These are phyloP conservation scores for Pogonophryne albipinna DNA, from an alignment of 2,797 vertebrate species.

Conservation along the genomic window DNA sequence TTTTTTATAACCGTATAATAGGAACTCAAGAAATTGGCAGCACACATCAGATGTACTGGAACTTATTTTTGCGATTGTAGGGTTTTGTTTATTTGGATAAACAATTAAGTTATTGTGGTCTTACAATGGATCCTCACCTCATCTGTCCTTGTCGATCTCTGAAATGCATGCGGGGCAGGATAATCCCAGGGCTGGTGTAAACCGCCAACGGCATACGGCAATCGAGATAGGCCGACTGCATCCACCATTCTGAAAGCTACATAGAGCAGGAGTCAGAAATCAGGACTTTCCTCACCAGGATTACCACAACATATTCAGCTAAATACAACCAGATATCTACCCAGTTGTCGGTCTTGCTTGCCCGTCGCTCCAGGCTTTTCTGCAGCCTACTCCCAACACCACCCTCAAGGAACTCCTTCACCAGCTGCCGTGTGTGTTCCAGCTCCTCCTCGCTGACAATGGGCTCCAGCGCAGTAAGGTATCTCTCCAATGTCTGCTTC, in stretches of 20 bases:
- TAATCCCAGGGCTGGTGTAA: constrained; percentile 93
- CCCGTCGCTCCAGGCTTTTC: constrained; percentile 92
- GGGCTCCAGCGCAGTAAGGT: constrained; percentile 90
- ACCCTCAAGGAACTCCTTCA: constrained; percentile 90
- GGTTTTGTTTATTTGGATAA: neutral
- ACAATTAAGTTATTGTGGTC: neutral
- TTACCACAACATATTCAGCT: constrained; percentile 1
- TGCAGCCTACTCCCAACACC: constrained; percentile 95
- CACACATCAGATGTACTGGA: neutral
- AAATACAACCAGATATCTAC: constrained; percentile 76
- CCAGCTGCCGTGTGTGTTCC: constrained; percentile 87
- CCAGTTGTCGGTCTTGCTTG: constrained; percentile 95
- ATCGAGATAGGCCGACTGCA: constrained; percentile 95
- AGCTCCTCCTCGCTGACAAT: constrained; percentile 93
- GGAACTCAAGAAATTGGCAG: neutral
- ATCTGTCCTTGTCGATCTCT: constrained; percentile 96
- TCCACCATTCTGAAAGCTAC: constrained; percentile 97
- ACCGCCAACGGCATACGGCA: constrained; percentile 95
- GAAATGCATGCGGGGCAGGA: constrained; percentile 95
- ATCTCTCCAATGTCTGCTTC: constrained; percentile 91
- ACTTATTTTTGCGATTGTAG: neutral
- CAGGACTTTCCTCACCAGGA: neutral
- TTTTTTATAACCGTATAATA: neutral
- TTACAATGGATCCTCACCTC: constrained; percentile 79
- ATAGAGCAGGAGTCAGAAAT: constrained; percentile 23